Conservation (phyloP, 2,113 vertebrate species). For the Brachyhypopomus gauderio region DNA sequence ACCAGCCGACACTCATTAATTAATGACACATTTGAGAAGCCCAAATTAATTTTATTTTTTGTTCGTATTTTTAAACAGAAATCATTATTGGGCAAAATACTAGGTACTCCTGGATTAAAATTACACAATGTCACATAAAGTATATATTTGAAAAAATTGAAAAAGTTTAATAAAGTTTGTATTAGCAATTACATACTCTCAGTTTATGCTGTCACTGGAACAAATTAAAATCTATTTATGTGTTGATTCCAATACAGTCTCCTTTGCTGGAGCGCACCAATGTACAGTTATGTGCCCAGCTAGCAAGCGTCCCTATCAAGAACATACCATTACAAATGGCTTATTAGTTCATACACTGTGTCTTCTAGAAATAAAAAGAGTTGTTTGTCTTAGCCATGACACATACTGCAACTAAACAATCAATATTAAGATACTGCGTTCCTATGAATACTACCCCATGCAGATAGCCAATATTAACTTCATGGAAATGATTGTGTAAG, state of each 20-base stretch:
- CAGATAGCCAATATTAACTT: neutral
- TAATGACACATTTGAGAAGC: slow-evolving; percentile 10
- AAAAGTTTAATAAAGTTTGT: slow-evolving; percentile 34
- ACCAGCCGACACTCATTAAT: slow-evolving; percentile 17
- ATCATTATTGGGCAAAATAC: slow-evolving; percentile 21
- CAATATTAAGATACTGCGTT: no score
- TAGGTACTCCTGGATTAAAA: slow-evolving; percentile 33
- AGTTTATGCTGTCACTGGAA: neutral
- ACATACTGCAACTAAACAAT: no score
- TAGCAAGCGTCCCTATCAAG: neutral
- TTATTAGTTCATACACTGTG: neutral
- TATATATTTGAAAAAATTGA: slow-evolving; percentile 31
- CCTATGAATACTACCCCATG: no score
- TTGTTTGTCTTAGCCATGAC: no score
- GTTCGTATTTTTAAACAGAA: slow-evolving; percentile 17
- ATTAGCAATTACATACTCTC: neutral
- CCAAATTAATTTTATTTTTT: no score
- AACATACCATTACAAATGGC: neutral
- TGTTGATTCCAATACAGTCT: no score
- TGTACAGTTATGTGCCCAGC: neutral
- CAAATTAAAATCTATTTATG: neutral
- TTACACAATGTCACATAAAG: slow-evolving; percentile 34
- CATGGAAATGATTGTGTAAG: neutral
- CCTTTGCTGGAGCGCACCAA: neutral
- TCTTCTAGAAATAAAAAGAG: neutral